Evolutionary conservation across 2,797 vertebrate genomes (phyloP).

Genomic region (Leptodactylus fallax): DNA sequence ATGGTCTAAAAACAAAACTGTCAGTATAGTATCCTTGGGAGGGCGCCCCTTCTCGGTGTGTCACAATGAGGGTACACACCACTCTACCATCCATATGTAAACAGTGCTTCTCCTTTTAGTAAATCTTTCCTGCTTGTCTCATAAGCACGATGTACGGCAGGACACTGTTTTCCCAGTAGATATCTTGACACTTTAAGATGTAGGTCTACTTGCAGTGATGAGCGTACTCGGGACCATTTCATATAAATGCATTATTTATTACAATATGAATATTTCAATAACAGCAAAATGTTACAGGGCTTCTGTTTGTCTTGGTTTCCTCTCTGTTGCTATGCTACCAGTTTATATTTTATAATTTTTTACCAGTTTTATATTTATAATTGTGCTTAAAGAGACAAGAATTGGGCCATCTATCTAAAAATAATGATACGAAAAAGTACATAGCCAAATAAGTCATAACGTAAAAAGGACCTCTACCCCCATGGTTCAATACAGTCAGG

Average conservation of each 20-base stretch:
- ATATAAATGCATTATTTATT: conserved; percentile 26
- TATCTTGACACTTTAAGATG: conserved; percentile 19
- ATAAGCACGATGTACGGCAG: not conserved
- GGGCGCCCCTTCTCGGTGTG: not conserved
- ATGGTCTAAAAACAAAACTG: too few relatives aligned
- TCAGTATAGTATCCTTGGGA: too few relatives aligned
- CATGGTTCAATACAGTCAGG: not conserved
- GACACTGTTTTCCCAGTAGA: conserved; percentile 12
- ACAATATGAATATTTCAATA: conserved; percentile 27
- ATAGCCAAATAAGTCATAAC: not conserved
- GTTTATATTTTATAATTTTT: not conserved
- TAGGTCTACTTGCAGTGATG: conserved; percentile 1
- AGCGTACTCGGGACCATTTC: conserved; percentile 12
- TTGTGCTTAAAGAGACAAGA: not conserved
- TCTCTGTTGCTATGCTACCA: conserved; percentile 15
- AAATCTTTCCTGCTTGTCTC: not conserved
- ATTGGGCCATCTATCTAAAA: not conserved
- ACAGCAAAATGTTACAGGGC: conserved; percentile 10
- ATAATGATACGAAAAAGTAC: not conserved
- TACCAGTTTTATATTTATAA: too few relatives aligned
- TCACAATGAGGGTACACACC: not conserved
- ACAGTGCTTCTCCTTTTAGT: not conserved
- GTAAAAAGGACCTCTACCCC: not conserved
- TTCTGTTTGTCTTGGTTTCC: not conserved
- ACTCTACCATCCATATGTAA: not conserved